These are phyloP conservation scores for Ranitomeya imitator DNA, from an alignment of 2,113 vertebrate species.

Conservation along the genomic window DNA sequence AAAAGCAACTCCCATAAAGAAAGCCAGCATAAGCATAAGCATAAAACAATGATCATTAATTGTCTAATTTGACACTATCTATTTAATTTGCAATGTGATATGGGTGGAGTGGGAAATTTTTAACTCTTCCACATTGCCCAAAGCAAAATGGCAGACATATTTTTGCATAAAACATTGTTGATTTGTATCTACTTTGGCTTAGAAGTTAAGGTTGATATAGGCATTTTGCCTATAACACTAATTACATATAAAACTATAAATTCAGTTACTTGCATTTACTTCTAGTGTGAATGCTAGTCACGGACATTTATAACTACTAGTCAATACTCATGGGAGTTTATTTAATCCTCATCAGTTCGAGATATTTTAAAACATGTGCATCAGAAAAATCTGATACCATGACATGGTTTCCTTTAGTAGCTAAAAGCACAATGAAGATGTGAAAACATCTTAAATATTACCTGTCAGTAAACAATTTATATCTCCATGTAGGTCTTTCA, in stretches of 20 bases:
- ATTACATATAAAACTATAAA: not conserved
- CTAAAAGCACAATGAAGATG: too few species aligned
- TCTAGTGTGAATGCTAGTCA: not conserved
- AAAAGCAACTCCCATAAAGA: not conserved
- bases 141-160: not conserved
- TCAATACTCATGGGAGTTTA: not conserved
- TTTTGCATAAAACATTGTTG: not conserved
- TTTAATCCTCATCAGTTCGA: too few species aligned
- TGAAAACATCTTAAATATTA: too few species aligned
- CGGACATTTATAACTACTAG: not conserved
- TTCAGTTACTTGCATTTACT: not conserved
- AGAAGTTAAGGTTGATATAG: not conserved
- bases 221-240: not conserved
- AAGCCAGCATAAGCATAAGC: not conserved
- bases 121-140: conserved; percentile 20
- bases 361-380: too few species aligned
- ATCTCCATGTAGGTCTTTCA: too few species aligned
- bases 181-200: not conserved
- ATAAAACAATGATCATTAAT: conserved; percentile 25
- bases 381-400: too few species aligned
- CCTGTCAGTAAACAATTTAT: too few species aligned
- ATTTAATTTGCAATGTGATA: conserved; percentile 22
- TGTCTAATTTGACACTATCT: conserved; percentile 37
- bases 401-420: too few species aligned
- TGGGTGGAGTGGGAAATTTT: conserved; percentile 37